A percentile compares a stretch with the other conserved stretches of the same genome.
These are phyloP conservation scores for Montipora efflorescens DNA, from an alignment of 64 coral and sea anemone genomes.

Conservation along the genomic window DNA sequence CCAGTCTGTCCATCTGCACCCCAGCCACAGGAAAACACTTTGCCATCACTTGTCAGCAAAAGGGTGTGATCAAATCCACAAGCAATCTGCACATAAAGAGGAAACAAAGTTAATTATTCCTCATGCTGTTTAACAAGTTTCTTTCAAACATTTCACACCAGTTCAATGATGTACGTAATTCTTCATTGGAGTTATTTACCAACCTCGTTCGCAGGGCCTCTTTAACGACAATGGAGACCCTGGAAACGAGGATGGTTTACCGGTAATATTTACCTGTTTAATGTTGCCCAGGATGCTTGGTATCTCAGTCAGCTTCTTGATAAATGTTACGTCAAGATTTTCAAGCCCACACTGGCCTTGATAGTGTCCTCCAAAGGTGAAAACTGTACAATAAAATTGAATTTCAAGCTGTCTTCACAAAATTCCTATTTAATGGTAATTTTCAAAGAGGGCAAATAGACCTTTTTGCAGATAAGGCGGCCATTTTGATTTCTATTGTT, in stretches of 20 bases:
- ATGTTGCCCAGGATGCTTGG: conserved; percentile 25
- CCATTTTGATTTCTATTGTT: too few relatives aligned
- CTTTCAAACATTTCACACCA: too few relatives aligned
- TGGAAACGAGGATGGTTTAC: too few relatives aligned
- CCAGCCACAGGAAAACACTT: conserved; percentile 84
- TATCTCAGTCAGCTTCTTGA: conserved; percentile 26
- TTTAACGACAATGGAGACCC: too few relatives aligned
- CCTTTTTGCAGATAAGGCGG: too few relatives aligned
- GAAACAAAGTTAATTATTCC: not conserved
- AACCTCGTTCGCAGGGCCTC: too few relatives aligned
- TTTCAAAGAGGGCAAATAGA: too few relatives aligned
- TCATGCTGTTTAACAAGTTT: too few relatives aligned
- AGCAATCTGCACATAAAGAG: conserved; percentile 40
- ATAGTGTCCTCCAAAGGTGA: conserved; percentile 73
- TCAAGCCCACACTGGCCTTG: conserved; percentile 84
- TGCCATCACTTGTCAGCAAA: conserved; percentile 68
- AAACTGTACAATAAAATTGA: conserved; percentile 44
- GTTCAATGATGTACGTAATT: too few relatives aligned
- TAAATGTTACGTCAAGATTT: not conserved
- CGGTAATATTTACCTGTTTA: conserved; percentile 32
- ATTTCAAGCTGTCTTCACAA: too few relatives aligned
- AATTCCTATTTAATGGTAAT: too few relatives aligned
- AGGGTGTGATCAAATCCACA: conserved; percentile 90
- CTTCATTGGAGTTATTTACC: too few relatives aligned
- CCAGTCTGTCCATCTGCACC: conserved; percentile 97